phyloP scores from a whole-genome alignment of 2,113 vertebrate genomes.

The Pseudorhombus dupliciocellatus region DNA sequence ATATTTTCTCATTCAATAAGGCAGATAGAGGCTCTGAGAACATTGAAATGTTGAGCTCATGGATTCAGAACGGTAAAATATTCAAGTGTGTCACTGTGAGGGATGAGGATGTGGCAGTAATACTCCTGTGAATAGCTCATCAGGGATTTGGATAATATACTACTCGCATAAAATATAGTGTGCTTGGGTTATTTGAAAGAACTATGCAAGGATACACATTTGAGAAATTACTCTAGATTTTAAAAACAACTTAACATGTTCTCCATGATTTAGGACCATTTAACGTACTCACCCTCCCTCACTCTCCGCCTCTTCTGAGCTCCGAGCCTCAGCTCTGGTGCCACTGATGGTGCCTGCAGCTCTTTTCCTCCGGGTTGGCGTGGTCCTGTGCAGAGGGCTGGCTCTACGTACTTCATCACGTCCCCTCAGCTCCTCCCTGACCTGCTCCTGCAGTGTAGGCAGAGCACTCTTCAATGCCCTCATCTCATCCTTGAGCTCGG shows the following conservation, averaged over 20 bases:
- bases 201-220: background rate
- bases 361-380: constrained; percentile 82
- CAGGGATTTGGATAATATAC: background rate
- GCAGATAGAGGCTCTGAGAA: background rate
- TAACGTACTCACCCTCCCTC: constrained; percentile 91
- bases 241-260: background rate
- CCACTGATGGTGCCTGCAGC: constrained; percentile 37
- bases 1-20: no score
- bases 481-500: constrained; percentile 92
- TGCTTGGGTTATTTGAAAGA: background rate
- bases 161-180: background rate
- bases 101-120: background rate
- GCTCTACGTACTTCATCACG: constrained; percentile 63
- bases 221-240: background rate
- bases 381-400: constrained; percentile 82
- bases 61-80: no score
- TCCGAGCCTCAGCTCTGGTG: constrained; percentile 78
- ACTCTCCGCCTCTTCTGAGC: constrained; percentile 95
- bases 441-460: constrained; percentile 86
- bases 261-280: background rate
- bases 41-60: no score
- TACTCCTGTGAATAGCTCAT: background rate
- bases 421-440: constrained; percentile 84
- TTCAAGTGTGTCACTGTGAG: background rate
- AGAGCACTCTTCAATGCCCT: constrained; percentile 86